Conservation (phyloP, 2,888 invertebrate species). For the Pheosia tremula region DNA sequence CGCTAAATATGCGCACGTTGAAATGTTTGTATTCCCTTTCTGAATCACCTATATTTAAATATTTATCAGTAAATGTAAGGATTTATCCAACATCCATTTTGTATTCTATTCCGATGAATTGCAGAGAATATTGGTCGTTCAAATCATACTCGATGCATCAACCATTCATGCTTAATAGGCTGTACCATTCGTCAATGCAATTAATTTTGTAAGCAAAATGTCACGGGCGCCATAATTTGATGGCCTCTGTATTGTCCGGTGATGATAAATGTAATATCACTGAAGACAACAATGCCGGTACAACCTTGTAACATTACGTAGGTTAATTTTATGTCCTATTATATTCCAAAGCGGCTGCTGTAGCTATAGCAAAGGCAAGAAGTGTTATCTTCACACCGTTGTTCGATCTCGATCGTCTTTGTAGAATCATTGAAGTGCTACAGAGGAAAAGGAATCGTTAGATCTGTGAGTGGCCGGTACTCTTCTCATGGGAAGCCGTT, state of each 20-base stretch:
- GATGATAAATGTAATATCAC: constrained; percentile 6
- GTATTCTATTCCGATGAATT: not conserved
- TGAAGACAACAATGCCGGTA: not conserved
- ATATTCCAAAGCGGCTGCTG: not conserved
- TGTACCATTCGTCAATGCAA: too few species aligned
- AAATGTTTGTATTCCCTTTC: not conserved
- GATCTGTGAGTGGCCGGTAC: constrained; percentile 13
- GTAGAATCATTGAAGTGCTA: constrained; percentile 15
- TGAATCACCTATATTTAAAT: not conserved
- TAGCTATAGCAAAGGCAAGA: not conserved
- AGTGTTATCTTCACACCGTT: not conserved
- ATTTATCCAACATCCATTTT: not conserved
- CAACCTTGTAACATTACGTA: not conserved
- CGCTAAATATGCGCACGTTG: too few species aligned
- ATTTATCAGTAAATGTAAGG: not conserved
- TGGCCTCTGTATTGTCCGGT: not conserved
- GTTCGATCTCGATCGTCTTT: constrained; percentile 5
- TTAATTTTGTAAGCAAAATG: not conserved
- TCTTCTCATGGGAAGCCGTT: constrained; percentile 49
- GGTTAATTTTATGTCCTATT: constrained; percentile 1
- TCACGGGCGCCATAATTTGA: constrained; percentile 2
- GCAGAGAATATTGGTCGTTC: not conserved
- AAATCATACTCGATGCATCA: not conserved
- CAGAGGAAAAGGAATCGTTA: constrained; percentile 18
- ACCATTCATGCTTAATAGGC: too few species aligned